phyloP scores from a whole-genome alignment of 1,140 invertebrate species.

The Dendroctonus ponderosae region DNA sequence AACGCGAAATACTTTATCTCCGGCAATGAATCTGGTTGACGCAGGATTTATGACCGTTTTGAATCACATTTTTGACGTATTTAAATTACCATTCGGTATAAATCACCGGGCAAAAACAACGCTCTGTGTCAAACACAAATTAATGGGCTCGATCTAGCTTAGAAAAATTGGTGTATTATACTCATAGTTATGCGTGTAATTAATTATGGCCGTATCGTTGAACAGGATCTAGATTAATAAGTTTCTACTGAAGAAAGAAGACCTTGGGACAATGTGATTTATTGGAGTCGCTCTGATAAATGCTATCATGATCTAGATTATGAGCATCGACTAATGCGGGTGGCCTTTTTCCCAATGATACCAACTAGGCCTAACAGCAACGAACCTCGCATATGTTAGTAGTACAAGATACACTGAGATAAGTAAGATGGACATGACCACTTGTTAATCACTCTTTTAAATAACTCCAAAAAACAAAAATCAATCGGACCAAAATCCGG shows the following conservation, averaged over 20 bases:
- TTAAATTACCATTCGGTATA: conserved; percentile 28
- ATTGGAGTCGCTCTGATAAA: neutral
- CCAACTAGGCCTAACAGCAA: too few relatives aligned
- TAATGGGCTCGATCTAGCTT: conserved; percentile 4
- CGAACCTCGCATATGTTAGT: too few relatives aligned
- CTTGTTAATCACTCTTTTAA: too few relatives aligned
- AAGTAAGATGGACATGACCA: too few relatives aligned
- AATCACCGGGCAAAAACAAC: conserved; percentile 20
- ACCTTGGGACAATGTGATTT: conserved; percentile 18
- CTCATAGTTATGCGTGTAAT: conserved; percentile 17
- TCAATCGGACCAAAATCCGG: too few relatives aligned
- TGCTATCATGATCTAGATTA: too few relatives aligned
- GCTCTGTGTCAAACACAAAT: conserved; percentile 15
- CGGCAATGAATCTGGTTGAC: conserved; percentile 28
- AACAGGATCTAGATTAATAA: conserved; percentile 23
- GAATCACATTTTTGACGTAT: conserved; percentile 28
- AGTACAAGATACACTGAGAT: too few relatives aligned
- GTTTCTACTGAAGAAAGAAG: conserved; percentile 7
- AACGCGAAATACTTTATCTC: conserved; percentile 28
- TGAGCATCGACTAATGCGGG: too few relatives aligned
- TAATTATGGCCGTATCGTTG: conserved; percentile 13
- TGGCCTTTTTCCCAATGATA: too few relatives aligned
- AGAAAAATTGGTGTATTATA: conserved; percentile 8
- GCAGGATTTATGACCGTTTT: conserved; percentile 19
- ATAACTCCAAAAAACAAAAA: too few relatives aligned